phyloP scores from a whole-genome alignment of 2,888 invertebrate genomes.

The Lapara coniferarum region DNA sequence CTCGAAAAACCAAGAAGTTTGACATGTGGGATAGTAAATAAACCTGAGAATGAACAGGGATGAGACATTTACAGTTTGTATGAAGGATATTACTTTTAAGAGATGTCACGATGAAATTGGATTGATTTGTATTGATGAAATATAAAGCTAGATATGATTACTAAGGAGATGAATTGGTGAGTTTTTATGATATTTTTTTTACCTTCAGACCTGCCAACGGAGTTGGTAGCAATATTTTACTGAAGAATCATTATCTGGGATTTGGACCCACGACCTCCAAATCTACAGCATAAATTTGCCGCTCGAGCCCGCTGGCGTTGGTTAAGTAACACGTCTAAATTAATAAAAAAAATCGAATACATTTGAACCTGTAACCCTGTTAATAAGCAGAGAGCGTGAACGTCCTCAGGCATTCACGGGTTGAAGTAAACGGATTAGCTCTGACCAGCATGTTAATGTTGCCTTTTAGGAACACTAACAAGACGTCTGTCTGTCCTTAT shows the following conservation, averaged over 20 bases:
- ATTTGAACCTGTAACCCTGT: neutral
- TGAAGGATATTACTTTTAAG: neutral
- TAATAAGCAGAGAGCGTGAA: neutral
- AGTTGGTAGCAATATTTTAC: no score
- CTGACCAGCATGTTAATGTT: constrained; percentile 14
- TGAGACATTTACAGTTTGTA: neutral
- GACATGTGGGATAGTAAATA: constrained; percentile 17
- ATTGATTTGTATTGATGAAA: no score
- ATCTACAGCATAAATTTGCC: neutral
- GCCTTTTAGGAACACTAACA: neutral
- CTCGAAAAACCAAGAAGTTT: constrained; percentile 5
- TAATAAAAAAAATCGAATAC: neutral
- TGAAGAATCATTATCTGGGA: no score
- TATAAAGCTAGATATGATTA: no score
- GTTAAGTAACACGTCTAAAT: no score
- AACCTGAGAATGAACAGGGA: constrained; percentile 1
- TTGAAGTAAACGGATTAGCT: neutral
- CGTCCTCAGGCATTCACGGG: constrained; percentile 1
- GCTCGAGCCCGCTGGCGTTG: no score
- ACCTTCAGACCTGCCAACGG: no score
- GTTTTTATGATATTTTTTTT: no score
- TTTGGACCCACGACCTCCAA: no score
- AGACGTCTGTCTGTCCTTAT: neutral
- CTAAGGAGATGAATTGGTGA: no score
- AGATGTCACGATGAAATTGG: neutral